Percentiles rank a stretch among this genome's conserved stretches.
Conservation (phyloP, 2,113 vertebrate species). For the Orycteropus afer region DNA sequence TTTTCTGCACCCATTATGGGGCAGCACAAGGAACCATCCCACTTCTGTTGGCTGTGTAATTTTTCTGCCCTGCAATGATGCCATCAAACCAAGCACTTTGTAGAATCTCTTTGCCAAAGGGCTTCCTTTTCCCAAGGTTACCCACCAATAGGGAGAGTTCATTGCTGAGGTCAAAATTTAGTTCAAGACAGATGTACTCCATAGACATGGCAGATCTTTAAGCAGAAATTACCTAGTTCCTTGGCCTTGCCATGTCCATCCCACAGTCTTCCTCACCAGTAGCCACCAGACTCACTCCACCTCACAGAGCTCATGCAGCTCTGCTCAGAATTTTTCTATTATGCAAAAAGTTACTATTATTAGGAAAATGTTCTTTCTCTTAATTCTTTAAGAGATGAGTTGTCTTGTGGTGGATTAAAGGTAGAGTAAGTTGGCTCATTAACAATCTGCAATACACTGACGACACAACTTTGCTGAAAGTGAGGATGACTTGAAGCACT, state of each 20-base stretch:
- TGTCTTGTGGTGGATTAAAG: not conserved
- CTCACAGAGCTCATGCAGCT: not conserved
- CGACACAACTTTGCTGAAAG: no score
- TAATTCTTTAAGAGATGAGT: not conserved
- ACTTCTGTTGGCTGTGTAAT: no score
- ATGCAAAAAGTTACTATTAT: not conserved
- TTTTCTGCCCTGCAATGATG: no score
- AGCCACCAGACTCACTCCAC: not conserved
- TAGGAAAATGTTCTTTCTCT: not conserved
- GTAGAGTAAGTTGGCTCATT: no score
- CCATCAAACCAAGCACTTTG: conserved; percentile 51
- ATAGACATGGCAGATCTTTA: conserved; percentile 72
- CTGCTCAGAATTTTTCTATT: not conserved
- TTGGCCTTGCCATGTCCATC: conserved; percentile 75
- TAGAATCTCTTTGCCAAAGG: conserved; percentile 93
- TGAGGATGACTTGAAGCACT: no score
- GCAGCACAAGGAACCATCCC: no score
- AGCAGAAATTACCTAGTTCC: conserved; percentile 93
- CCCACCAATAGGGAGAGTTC: conserved; percentile 93
- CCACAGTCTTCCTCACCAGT: not conserved
- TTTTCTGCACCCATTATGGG: no score
- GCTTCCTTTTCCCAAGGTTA: conserved; percentile 92
- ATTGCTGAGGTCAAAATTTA: conserved; percentile 94
- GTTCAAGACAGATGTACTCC: conserved; percentile 93
- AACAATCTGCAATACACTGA: no score